Evolutionary conservation across 2,888 invertebrate species (phyloP).

Genomic region (Morinoia aosen): DNA sequence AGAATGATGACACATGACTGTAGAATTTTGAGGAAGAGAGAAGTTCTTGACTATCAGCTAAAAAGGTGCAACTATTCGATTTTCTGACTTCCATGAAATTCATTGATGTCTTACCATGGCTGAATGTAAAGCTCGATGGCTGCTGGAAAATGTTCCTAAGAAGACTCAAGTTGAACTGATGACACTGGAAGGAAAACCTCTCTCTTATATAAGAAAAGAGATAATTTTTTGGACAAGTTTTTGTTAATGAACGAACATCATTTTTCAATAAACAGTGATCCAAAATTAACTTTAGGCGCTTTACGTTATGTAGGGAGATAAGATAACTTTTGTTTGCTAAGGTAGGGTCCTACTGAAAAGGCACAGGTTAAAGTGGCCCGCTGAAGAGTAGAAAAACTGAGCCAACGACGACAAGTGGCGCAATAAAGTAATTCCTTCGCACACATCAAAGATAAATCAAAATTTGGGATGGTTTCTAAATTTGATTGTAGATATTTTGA

Average conservation of each 20-base stretch:
- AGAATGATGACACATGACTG: no score
- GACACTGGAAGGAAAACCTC: neutral
- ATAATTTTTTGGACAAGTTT: neutral
- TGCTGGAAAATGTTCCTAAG: neutral
- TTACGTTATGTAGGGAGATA: neutral
- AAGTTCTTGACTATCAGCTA: no score
- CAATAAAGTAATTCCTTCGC: no score
- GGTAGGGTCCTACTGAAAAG: neutral
- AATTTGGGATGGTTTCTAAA: no score
- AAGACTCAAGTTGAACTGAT: neutral
- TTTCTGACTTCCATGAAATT: neutral
- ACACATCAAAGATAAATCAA: no score
- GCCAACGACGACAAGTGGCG: neutral
- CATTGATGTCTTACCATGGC: neutral
- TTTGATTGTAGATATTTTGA: no score
- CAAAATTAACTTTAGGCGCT: neutral
- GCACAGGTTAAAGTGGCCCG: neutral
- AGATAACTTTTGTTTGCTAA: neutral
- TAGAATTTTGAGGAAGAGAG: no score
- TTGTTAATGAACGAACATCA: neutral
- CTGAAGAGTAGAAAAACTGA: neutral
- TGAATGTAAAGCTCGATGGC: neutral
- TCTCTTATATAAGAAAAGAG: neutral
- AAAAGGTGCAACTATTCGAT: neutral
- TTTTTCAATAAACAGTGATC: neutral